Evolutionary conservation across 2,113 vertebrate genomes (phyloP).

Genomic region (Rhegmatorhina hoffmannsi): DNA sequence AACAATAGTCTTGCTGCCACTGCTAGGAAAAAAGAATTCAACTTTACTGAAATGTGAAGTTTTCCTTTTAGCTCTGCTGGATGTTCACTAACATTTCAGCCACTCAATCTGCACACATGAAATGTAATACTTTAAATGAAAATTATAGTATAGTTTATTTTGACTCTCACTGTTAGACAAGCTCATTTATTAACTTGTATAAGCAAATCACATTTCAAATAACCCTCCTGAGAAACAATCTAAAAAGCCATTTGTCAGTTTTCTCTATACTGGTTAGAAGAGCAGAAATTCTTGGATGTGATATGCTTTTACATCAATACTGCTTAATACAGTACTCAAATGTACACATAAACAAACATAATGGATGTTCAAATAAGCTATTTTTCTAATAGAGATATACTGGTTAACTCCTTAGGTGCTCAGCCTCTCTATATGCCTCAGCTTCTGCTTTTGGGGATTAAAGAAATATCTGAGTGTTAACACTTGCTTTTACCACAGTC

Average conservation of each 20-base stretch:
- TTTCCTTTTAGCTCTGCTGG: neutral
- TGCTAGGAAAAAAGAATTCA: neutral
- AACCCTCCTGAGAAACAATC: neutral
- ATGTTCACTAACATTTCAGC: neutral
- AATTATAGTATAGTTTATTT: neutral
- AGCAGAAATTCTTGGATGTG: neutral
- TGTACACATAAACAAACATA: neutral
- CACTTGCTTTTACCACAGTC: neutral
- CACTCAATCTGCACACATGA: neutral
- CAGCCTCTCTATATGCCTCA: neutral
- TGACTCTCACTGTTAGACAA: neutral
- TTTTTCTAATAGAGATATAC: neutral
- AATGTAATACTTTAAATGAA: neutral
- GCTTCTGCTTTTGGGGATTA: neutral
- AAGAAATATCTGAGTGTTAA: neutral
- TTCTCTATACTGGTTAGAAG: neutral
- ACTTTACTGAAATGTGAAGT: slow-evolving; percentile 6
- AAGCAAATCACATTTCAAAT: neutral
- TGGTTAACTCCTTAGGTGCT: neutral
- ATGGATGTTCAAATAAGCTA: neutral
- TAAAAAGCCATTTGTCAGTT: neutral
- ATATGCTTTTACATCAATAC: neutral
- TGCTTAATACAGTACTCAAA: neutral
- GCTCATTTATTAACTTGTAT: neutral
- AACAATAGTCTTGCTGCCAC: neutral